Base-by-base conservation (phyloP, 2,113 vertebrate genomes). In the Papio anubis region DNA sequence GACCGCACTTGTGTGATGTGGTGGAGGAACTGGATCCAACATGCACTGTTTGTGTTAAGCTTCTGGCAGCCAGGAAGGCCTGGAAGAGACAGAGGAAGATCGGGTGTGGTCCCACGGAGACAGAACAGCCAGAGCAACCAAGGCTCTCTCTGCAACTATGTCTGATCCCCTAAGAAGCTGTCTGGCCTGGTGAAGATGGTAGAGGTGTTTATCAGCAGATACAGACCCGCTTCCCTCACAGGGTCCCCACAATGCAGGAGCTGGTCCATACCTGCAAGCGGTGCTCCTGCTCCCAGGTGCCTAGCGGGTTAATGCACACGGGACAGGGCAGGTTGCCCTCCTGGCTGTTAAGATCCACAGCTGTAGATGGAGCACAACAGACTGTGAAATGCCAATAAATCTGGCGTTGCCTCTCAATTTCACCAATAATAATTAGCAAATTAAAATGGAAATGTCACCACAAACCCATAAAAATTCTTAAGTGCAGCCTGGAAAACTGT, bases 341-440 rank as follows among this genome's bases (percentile, higher is more conserved):
- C 81, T 93, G 82, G 38, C 93, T 85, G 76, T 94, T 73, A 93
- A 94, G 97, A 92, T 90, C 97, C 97, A 66, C 96, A 90, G 97
- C 97, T 95, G 92, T 87, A 88, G 73, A 48, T 2, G 6, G 96
- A 94, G 79, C 93, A 97, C 97, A 98, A n/a, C 96, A 97, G 97
- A 84, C 94, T 98, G 97, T 89, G 96, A 98, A 97, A 97, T 81
- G 92, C 88, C 93, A 89, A 96, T 96, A 98, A 97, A 98, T 97
- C 96, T 92, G 81, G 59, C 90, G 96, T 85, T 61, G 94, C 97
- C 96, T 96, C 97, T 98, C 86, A 79, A 95, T 96, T 64, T 97
- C 97, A 95, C 97, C 96, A 96, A 98, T 98, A 98, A 98, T 97
- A 98, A 98, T 97, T 97, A 97, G 96, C 96, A 98, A 98, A 97